Evolutionary conservation across 2,113 vertebrate genomes (phyloP).

Genomic region (Pelobates fuscus): DNA sequence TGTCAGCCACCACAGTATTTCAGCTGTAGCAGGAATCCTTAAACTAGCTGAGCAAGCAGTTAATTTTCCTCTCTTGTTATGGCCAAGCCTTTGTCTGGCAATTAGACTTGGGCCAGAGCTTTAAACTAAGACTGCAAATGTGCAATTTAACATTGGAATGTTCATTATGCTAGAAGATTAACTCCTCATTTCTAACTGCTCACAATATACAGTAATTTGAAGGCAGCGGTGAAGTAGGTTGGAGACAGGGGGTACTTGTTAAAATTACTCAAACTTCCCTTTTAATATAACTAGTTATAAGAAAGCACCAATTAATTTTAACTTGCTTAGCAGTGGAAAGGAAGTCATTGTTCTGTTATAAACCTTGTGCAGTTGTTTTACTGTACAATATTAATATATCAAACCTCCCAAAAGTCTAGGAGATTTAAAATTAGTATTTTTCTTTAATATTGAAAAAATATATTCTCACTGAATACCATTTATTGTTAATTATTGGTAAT

Average conservation of each 20-base stretch:
- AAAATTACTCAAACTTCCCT: conserved; percentile 21
- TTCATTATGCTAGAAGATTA: background rate
- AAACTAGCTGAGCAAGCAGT: too few species aligned
- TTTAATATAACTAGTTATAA: conserved; percentile 9
- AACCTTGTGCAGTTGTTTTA: background rate
- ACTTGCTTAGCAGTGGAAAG: conserved; percentile 3
- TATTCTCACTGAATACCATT: too few species aligned
- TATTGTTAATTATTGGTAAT: too few species aligned
- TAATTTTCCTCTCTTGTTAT: too few species aligned
- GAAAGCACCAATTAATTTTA: conserved; percentile 5
- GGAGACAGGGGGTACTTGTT: conserved; percentile 12
- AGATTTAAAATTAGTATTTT: too few species aligned
- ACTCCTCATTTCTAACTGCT: background rate
- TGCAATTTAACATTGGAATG: background rate
- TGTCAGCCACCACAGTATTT: too few species aligned
- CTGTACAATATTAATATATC: conserved; percentile 18
- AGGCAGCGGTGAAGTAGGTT: conserved; percentile 3
- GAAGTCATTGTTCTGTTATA: conserved; percentile 20
- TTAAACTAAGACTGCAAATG: background rate
- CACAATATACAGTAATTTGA: background rate
- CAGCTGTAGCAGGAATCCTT: too few species aligned
- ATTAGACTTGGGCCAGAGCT: too few species aligned
- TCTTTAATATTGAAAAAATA: too few species aligned
- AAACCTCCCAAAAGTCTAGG: too few species aligned
- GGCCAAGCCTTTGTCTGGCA: too few species aligned